phyloP scores from a whole-genome alignment of 2,113 vertebrate species.

The Anolis carolinensis region DNA sequence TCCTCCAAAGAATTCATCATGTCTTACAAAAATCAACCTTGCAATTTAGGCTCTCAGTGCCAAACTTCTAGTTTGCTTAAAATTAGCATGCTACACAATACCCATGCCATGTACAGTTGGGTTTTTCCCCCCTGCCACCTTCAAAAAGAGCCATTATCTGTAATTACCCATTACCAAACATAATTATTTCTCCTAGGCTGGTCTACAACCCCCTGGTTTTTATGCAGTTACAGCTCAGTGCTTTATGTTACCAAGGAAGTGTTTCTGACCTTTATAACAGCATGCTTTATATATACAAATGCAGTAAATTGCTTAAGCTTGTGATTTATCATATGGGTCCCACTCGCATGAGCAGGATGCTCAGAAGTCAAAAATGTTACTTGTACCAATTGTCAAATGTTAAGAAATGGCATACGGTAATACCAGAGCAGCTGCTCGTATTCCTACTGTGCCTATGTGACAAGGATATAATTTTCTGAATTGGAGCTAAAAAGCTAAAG shows the following conservation, averaged over 20 bases:
- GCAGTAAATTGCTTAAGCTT: background rate
- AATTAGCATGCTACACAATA: constrained; percentile 79
- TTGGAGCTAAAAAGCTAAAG: background rate
- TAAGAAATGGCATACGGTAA: background rate
- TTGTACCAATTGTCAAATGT: constrained; percentile 4
- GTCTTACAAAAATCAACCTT: constrained; percentile 32
- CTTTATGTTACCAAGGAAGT: constrained; percentile 68
- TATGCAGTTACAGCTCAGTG: constrained; percentile 67
- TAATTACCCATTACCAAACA: constrained; percentile 80
- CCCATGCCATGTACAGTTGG: constrained; percentile 70
- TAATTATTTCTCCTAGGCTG: constrained; percentile 75
- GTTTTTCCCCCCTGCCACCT: constrained; percentile 73
- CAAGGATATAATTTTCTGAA: background rate
- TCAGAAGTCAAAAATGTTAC: background rate
- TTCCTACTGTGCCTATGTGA: background rate
- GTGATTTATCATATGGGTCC: constrained; percentile 47
- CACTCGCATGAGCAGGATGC: background rate
- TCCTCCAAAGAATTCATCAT: too few relatives aligned
- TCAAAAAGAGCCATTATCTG: constrained; percentile 76
- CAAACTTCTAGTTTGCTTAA: constrained; percentile 76
- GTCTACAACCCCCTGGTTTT: constrained; percentile 72
- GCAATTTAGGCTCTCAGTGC: constrained; percentile 47
- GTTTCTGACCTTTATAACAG: constrained; percentile 67
- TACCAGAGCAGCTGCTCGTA: background rate
- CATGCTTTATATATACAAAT: constrained; percentile 48